A percentile compares a stretch with the other conserved stretches of the same genome.
phyloP scores from a whole-genome alignment of 2,888 invertebrate species.

The Troides helena region DNA sequence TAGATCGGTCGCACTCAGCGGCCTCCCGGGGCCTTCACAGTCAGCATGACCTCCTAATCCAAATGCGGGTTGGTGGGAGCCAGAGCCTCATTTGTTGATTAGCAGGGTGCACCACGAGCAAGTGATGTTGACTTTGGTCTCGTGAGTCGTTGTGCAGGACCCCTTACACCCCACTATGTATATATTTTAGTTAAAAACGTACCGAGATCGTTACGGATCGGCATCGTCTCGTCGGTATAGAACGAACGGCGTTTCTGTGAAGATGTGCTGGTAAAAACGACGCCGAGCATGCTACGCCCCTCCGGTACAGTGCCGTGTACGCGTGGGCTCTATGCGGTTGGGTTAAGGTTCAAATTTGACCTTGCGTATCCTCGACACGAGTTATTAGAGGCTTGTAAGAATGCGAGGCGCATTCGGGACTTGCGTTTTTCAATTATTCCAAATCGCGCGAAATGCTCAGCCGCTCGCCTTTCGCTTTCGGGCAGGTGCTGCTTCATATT shows the following conservation, averaged over 20 bases:
- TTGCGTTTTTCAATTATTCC: conserved; percentile 60
- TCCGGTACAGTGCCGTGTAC: conserved; percentile 14
- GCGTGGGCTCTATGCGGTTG: conserved; percentile 16
- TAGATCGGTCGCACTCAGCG: too few species aligned
- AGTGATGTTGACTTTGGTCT: too few species aligned
- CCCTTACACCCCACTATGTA: too few species aligned
- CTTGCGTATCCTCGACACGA: not conserved
- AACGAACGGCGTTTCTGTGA: conserved; percentile 51
- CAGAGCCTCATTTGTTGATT: too few species aligned
- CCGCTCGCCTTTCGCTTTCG: conserved; percentile 28
- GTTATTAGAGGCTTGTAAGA: conserved; percentile 46
- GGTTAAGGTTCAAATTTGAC: conserved; percentile 33
- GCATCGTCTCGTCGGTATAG: conserved; percentile 48
- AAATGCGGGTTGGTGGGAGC: too few species aligned
- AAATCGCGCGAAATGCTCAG: conserved; percentile 51
- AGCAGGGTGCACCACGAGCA: too few species aligned
- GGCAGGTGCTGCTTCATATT: conserved; percentile 23
- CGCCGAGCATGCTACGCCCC: conserved; percentile 38
- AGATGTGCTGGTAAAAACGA: conserved; percentile 54
- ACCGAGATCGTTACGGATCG: conserved; percentile 37
- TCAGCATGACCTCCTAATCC: too few species aligned
- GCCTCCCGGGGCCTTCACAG: too few species aligned
- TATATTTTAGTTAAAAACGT: not conserved
- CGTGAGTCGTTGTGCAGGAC: too few species aligned
- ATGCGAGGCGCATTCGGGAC: conserved; percentile 55